A percentile compares a stretch with the other conserved stretches of the same genome.
Evolutionary conservation across 1,140 invertebrate species (phyloP).

Genomic region (Drosophila sulfurigaster): DNA sequence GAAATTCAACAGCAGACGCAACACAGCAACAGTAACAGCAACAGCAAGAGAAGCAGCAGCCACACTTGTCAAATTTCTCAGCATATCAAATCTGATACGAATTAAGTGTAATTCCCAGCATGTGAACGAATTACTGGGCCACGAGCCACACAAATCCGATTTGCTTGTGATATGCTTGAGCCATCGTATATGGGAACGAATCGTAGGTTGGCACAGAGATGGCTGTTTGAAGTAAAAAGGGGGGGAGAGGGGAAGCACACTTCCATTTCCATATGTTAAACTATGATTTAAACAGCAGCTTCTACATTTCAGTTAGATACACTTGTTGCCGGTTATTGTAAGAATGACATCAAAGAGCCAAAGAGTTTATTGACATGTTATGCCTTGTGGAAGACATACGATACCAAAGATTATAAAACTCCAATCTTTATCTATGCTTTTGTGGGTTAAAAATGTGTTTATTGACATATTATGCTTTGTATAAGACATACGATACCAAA

Average conservation of each 20-base stretch:
- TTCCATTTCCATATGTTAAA: background rate
- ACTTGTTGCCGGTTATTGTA: background rate
- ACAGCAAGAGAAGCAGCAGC: background rate
- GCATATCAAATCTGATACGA: slow-evolving; percentile 46
- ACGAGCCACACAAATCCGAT: slow-evolving; percentile 25
- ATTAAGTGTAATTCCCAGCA: slow-evolving; percentile 41
- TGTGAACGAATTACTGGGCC: slow-evolving; percentile 6
- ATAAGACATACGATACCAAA: too few species aligned
- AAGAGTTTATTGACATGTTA: background rate
- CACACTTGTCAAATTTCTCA: slow-evolving; percentile 44
- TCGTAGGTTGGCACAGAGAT: slow-evolving; percentile 1
- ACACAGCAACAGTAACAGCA: background rate
- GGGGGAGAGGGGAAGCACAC: background rate
- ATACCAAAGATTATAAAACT: too few species aligned
- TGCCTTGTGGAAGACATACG: too few species aligned
- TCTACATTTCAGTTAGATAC: too few species aligned
- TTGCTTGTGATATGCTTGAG: slow-evolving; percentile 39
- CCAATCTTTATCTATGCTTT: too few species aligned
- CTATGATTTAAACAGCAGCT: background rate
- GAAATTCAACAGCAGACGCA: background rate
- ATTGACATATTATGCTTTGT: background rate
- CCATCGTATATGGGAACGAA: slow-evolving; percentile 9
- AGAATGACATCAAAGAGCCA: background rate
- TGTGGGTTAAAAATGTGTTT: too few species aligned
- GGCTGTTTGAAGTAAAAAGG: background rate